Percentiles rank a stretch among this genome's conserved stretches.
Evolutionary conservation across 1,140 invertebrate species (phyloP).

Genomic region (Probaryconus sp.): DNA sequence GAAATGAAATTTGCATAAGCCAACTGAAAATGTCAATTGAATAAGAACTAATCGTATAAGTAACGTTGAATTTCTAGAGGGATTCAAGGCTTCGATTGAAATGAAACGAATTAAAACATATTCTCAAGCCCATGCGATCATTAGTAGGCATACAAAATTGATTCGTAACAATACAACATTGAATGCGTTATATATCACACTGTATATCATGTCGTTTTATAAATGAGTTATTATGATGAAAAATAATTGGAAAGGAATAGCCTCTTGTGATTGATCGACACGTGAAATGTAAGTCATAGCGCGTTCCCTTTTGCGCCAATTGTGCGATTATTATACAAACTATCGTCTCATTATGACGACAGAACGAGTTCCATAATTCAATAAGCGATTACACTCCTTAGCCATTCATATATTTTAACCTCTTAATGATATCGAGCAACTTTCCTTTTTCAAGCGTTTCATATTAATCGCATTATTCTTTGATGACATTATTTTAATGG

Average conservation of each 20-base stretch:
- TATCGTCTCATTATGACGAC: slow-evolving; percentile 5
- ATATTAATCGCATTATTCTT: slow-evolving; percentile 29
- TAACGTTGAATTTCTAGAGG: too few species aligned
- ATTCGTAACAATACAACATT: slow-evolving; percentile 5
- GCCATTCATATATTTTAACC: slow-evolving; percentile 20
- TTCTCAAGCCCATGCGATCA: slow-evolving; percentile 3
- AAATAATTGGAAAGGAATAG: slow-evolving; percentile 14
- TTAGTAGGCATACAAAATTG: slow-evolving; percentile 7
- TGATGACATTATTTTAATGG: slow-evolving; percentile 26
- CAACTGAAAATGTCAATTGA: too few species aligned
- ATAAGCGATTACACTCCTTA: slow-evolving; percentile 23
- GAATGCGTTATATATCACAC: not conserved
- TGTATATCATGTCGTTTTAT: not conserved
- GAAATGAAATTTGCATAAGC: too few species aligned
- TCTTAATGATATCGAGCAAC: slow-evolving; percentile 19
- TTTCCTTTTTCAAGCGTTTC: slow-evolving; percentile 13
- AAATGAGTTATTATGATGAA: slow-evolving; percentile 13
- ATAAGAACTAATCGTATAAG: too few species aligned
- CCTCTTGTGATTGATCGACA: slow-evolving; percentile 11
- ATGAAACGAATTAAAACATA: not conserved
- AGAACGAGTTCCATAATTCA: slow-evolving; percentile 33
- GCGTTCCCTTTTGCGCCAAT: not conserved
- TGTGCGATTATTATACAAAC: slow-evolving; percentile 1
- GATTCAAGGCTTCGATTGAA: too few species aligned
- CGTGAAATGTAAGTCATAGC: slow-evolving; percentile 10